These are phyloP conservation scores for Aspidoscelis tigris DNA, from an alignment of 2,113 vertebrate species.

Conservation along the genomic window DNA sequence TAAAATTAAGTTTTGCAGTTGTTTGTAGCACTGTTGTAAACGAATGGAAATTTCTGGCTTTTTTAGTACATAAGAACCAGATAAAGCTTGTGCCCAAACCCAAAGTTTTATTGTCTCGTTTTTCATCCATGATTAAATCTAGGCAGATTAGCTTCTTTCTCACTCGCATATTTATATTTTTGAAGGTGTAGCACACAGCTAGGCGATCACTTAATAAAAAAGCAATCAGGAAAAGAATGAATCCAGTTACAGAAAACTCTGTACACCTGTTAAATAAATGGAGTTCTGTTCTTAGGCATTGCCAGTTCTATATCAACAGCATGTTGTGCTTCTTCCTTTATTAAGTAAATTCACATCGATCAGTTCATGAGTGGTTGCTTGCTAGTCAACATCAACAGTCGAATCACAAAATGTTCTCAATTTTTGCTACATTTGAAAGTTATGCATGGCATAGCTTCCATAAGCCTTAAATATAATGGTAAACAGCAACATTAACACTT, in stretches of 20 bases:
- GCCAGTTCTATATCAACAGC: constrained; percentile 60
- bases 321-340: constrained; percentile 63
- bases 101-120: neutral
- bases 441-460: constrained; percentile 22
- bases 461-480: constrained; percentile 40
- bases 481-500: constrained; percentile 52
- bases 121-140: constrained; percentile 7
- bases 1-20: neutral
- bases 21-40: neutral
- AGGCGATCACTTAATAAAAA: neutral
- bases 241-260: constrained; percentile 16
- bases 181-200: neutral
- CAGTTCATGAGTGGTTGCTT: constrained; percentile 55
- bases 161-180: constrained; percentile 21
- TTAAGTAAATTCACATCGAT: constrained; percentile 74
- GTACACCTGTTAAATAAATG: constrained; percentile 58
- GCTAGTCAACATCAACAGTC: constrained; percentile 6
- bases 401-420: constrained; percentile 13
- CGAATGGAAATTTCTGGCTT: neutral
- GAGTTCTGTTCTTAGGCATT: constrained; percentile 51
- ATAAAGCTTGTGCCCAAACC: no score
- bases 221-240: constrained; percentile 15
- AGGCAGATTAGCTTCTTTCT: neutral
- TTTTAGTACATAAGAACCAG: neutral
- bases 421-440: constrained; percentile 24